Conservation (phyloP, 2,113 vertebrate species). For the Albula goreensis region DNA sequence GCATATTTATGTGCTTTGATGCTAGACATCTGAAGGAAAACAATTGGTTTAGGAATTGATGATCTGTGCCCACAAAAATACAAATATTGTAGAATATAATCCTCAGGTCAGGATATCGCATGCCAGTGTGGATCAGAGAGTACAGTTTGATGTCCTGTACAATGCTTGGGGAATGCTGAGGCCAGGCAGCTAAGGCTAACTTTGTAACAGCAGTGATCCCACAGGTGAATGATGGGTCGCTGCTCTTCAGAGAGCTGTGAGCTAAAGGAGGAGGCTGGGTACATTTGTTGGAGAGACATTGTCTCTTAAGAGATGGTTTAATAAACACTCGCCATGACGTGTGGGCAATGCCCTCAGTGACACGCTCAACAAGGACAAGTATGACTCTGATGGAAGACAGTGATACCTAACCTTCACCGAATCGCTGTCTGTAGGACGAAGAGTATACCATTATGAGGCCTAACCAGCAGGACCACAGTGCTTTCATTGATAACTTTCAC, state of each 20-base stretch:
- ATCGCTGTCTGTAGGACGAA: too few relatives aligned
- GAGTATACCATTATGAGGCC: too few relatives aligned
- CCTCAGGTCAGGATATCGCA: background rate
- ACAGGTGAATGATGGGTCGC: conserved; percentile 10
- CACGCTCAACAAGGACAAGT: background rate
- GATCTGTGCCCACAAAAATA: background rate
- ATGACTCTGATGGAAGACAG: background rate
- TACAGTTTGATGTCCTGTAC: background rate
- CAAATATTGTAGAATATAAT: too few relatives aligned
- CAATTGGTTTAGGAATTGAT: background rate
- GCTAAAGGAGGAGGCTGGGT: background rate
- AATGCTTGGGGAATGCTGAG: background rate
- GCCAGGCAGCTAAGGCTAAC: background rate
- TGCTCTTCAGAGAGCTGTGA: background rate
- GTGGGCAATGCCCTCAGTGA: background rate
- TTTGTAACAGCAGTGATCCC: background rate
- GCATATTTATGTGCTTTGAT: too few relatives aligned
- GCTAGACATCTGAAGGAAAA: background rate
- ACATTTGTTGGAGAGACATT: background rate
- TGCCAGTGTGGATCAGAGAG: background rate
- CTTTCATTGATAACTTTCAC: too few relatives aligned
- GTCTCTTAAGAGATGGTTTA: conserved; percentile 1
- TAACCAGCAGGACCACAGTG: too few relatives aligned
- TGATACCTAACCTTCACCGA: background rate
- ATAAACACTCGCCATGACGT: background rate